A percentile compares a stretch with the other conserved stretches of the same genome.
Conservation (phyloP, 2,888 invertebrate species). For the Stomorhina lunata region DNA sequence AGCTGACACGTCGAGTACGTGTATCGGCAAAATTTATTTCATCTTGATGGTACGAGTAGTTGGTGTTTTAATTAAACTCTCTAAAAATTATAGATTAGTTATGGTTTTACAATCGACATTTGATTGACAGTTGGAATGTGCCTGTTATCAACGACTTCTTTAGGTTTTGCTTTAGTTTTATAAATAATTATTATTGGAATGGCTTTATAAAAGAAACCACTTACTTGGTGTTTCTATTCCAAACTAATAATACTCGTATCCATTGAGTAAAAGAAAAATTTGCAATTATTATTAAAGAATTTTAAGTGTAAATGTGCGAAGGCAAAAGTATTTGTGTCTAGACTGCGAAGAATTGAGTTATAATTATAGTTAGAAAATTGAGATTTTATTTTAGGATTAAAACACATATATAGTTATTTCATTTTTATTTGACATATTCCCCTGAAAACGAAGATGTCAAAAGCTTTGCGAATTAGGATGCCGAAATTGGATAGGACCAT, state of each 20-base stretch:
- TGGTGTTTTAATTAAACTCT: constrained; percentile 57
- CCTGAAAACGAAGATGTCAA: too few species aligned
- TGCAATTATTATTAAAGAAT: neutral
- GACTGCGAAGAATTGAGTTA: neutral
- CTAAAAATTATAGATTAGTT: constrained; percentile 57
- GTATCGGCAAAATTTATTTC: constrained; percentile 43
- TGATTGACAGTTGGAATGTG: constrained; percentile 61
- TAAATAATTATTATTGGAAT: neutral
- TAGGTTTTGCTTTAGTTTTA: too few species aligned
- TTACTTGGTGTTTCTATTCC: neutral
- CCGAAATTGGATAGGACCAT: too few species aligned
- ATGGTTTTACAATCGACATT: constrained; percentile 43
- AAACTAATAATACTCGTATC: too few species aligned
- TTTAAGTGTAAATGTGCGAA: neutral
- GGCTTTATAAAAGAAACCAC: neutral
- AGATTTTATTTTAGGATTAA: neutral
- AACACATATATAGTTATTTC: too few species aligned
- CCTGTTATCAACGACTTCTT: too few species aligned
- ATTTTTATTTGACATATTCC: too few species aligned
- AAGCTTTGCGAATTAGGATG: too few species aligned
- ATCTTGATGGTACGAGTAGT: constrained; percentile 25
- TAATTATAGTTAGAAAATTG: neutral
- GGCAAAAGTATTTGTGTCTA: constrained; percentile 10
- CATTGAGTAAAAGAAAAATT: neutral
- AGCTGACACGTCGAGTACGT: constrained; percentile 54